Conservation (phyloP, 2,113 vertebrate genomes). For the Muntiacus reevesi region DNA sequence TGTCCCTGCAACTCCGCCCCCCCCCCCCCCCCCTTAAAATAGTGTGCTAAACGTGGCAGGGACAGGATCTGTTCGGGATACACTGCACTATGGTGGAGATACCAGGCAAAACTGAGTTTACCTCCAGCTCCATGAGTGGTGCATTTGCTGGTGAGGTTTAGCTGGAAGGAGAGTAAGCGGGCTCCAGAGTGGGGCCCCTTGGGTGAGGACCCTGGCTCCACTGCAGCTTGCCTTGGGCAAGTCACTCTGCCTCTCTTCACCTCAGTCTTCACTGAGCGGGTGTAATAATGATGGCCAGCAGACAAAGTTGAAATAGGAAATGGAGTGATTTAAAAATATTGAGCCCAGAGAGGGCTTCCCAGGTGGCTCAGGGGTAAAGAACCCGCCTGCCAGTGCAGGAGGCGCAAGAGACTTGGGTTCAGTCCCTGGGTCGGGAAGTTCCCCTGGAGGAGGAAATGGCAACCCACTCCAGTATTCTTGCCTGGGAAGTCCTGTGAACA, state of each 20-base stretch:
- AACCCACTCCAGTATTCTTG: background rate
- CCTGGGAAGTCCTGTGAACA: background rate
- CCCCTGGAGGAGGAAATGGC: background rate
- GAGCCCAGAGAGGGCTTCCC: background rate
- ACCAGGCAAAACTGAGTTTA: accelerated
- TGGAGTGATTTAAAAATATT: background rate
- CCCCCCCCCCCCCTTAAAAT: accelerated
- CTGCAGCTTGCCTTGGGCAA: accelerated
- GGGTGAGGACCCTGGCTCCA: background rate
- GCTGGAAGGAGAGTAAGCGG: background rate
- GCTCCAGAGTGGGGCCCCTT: background rate
- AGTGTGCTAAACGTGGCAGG: background rate
- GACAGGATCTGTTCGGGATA: background rate
- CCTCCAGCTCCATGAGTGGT: background rate
- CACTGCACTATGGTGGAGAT: accelerated
- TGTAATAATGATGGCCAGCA: background rate
- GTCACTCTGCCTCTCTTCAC: background rate
- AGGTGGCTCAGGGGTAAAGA: background rate
- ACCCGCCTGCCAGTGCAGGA: background rate
- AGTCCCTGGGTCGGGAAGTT: background rate
- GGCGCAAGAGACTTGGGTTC: background rate
- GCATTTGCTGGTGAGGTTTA: background rate
- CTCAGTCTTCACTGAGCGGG: background rate
- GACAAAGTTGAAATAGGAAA: background rate
- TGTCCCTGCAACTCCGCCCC: background rate